Base-by-base conservation (phyloP, 2,888 invertebrate species). In the Geophilus truncorum region DNA sequence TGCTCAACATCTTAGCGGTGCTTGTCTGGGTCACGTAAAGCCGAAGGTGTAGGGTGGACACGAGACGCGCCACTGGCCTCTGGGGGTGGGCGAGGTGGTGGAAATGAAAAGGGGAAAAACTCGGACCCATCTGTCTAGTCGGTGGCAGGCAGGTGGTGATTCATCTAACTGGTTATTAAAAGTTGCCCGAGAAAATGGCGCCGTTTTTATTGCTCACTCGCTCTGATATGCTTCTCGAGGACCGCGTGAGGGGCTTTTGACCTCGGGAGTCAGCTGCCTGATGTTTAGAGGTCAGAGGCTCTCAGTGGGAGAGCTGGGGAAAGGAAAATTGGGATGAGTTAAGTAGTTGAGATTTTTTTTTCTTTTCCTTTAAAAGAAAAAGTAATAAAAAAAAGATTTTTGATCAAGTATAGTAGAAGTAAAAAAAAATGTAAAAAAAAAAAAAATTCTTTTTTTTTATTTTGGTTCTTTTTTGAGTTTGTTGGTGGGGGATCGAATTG, bases 111-210 rank as follows among this genome's bases (percentile, higher is more conserved):
- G 18, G 21, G 57, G 57, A 62, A 21, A 21, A 21, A 62, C 57
- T 18, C 57, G n/a, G 57, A 62, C 57, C 57, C 57, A 62, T 62
- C 57, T 62, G 57, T 62, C 23, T 62, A 62, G 57, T 62, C 21
- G 57, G 57, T 62, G 57, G 57, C 57, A 62, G 57, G 57, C 57
- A 62, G 57, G 57, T 62, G 57, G 57, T 62, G 57, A 62, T 62
- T 62, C 57, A 23, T 62, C 57, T 23, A 62, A 62, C 57, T 62
- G 57, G 57, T 62, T 62, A 62, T 62, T 62, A 62, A 62, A 62
- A 62, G 57, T 62, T 62, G 57, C n/a, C 18, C 21, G 57, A 21
- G 18, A 62, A 62, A 23, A 10, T 21, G 23, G 23, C 40, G 40
- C 40, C 40, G 40, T 40, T 62, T 62, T 62, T 62, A 62, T 62